Base-by-base conservation (phyloP, 2,797 vertebrate genomes). In the Pseudopleuronectes americanus region DNA sequence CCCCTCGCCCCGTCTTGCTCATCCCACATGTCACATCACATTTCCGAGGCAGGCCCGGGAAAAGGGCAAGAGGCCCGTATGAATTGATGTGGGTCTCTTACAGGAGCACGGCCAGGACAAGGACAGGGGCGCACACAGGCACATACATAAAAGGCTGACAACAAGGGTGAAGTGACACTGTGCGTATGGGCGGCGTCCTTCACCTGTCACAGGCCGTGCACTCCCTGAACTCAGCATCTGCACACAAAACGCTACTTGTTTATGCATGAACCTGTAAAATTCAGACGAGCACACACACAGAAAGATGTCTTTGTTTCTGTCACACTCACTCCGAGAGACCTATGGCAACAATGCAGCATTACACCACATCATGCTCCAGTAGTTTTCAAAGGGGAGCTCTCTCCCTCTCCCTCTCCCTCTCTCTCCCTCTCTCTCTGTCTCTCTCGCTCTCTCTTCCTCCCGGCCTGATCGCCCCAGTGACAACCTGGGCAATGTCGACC, bases 1-100 rank as follows among this genome's bases (percentile, higher is more conserved):
- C 23, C 48, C 53, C 57, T 79, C 58, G 5, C 72, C 81, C 73
- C 38, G 21, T 90, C 86, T 86, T 82, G 65, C 86, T 89, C 85
- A 85, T 90, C 84, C 88, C 79, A 91, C 81, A 86, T 95, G 96
- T 96, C 84, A 90, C 94, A 90, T 90, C 93, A 93, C 90, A 96
- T 95, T 95, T 96, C 93, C 89, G 80, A 75, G 87, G 78, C 90
- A 86, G 93, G 88, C 86, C 71, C 86, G 78, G 92, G 95, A 95
- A 95, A 94, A 95, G 89, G 92, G 93, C 75, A 91, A 19, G 91
- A 89, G 77, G 83, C 81, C 85, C 19, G 68, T 69, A 73, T 85
- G 90, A 90, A 85, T 92, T 90, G 87, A 88, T 92, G 89, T 84
- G 84, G 86, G 86, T 90, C 88, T 65, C 85, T 90, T 88, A 87